Percentiles rank a stretch among this genome's conserved stretches.
These are phyloP conservation scores for Streblospio benedicti DNA, from an alignment of 1,140 invertebrate species.

Conservation along the genomic window DNA sequence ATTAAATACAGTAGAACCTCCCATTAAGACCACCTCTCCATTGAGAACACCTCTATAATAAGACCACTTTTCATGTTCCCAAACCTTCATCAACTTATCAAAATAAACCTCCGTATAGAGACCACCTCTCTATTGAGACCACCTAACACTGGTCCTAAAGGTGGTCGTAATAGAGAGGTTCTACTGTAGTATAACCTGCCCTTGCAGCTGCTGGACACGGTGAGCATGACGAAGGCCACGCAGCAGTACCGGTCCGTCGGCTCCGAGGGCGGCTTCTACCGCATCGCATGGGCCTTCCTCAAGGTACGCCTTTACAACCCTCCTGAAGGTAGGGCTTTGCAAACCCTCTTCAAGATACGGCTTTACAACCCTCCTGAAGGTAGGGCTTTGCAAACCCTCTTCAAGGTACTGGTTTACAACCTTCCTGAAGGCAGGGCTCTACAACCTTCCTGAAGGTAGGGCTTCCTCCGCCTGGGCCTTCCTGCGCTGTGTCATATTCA, in stretches of 20 bases:
- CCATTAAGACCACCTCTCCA: no score
- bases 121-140: no score
- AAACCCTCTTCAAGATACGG: slow-evolving; percentile 54
- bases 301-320: slow-evolving; percentile 44
- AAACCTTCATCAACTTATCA: no score
- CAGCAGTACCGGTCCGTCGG: slow-evolving; percentile 21
- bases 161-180: no score
- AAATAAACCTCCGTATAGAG: no score
- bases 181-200: no score
- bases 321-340: background rate
- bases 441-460: slow-evolving; percentile 55
- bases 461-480: no score
- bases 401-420: slow-evolving; percentile 47
- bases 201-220: slow-evolving; percentile 41
- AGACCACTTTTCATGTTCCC: no score
- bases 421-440: background rate
- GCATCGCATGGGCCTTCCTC: slow-evolving; percentile 61
- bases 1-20: no score
- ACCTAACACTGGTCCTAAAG: no score
- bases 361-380: background rate
- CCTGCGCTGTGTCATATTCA: no score
- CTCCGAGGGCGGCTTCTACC: slow-evolving; percentile 52
- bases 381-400: slow-evolving; percentile 46
- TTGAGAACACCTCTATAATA: no score
- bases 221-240: slow-evolving; percentile 40